Percentiles rank a stretch among this genome's conserved stretches.
Evolutionary conservation across 2,113 vertebrate species (phyloP).

Genomic region (Neogale vison): DNA sequence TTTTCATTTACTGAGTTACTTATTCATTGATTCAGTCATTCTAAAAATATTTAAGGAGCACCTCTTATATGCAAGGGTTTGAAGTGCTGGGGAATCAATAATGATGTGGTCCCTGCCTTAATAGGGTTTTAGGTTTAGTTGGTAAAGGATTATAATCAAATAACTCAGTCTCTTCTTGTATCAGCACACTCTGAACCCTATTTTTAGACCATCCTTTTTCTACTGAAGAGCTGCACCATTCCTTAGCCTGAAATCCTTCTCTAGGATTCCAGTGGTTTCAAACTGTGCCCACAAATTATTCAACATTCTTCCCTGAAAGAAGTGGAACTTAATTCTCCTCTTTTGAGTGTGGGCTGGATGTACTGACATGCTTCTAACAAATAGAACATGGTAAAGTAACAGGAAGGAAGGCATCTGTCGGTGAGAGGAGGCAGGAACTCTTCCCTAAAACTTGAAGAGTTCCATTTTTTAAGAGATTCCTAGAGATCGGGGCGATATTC

Average conservation of each 20-base stretch:
- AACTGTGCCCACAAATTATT: neutral
- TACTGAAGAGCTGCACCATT: neutral
- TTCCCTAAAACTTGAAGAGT: neutral
- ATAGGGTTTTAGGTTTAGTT: neutral
- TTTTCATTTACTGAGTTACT: neutral
- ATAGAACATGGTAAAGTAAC: neutral
- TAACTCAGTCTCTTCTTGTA: neutral
- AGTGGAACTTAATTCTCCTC: neutral
- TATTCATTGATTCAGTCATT: neutral
- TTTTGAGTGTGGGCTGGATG: neutral
- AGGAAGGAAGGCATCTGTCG: neutral
- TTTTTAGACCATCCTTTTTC: neutral
- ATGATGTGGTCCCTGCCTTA: neutral
- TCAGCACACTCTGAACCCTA: neutral
- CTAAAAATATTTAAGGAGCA: constrained; percentile 25
- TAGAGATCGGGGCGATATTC: neutral
- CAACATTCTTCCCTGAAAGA: neutral
- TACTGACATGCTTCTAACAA: neutral
- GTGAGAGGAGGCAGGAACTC: neutral
- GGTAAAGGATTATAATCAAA: neutral
- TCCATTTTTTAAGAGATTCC: neutral
- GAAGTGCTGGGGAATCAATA: neutral
- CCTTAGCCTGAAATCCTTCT: neutral
- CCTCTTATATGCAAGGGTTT: neutral
- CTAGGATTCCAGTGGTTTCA: neutral